These are phyloP conservation scores for Chaetodon auriga DNA, from an alignment of 2,113 vertebrate species.

Conservation along the genomic window DNA sequence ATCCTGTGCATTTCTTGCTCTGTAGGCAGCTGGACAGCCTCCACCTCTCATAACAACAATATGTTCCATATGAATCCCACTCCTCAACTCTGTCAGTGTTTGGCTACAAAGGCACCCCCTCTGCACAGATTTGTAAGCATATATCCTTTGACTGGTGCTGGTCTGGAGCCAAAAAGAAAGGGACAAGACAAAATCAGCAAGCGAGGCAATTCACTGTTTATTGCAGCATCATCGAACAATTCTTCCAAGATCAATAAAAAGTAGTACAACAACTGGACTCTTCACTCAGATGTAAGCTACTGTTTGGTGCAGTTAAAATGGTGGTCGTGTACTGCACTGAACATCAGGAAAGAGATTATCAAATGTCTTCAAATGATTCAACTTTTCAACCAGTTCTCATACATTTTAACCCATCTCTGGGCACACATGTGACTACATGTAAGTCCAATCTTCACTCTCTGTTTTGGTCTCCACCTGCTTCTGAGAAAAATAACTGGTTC, in stretches of 20 bases:
- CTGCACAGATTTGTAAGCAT: conserved; percentile 55
- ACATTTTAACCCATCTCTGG: too few relatives aligned
- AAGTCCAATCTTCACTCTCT: neutral
- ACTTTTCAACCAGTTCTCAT: neutral
- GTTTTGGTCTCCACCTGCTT: neutral
- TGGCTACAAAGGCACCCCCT: conserved; percentile 38
- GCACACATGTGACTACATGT: neutral
- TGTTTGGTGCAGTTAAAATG: conserved; percentile 21
- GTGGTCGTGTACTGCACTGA: neutral
- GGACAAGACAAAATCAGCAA: conserved; percentile 61
- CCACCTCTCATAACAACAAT: conserved; percentile 76
- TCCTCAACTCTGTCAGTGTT: conserved; percentile 61
- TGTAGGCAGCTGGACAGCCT: conserved; percentile 73
- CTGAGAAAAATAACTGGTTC: neutral
- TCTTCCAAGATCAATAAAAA: conserved; percentile 32
- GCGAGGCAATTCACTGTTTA: conserved; percentile 48
- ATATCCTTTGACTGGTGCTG: conserved; percentile 58
- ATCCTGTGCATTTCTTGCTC: conserved; percentile 63
- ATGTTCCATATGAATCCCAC: conserved; percentile 74
- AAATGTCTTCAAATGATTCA: neutral
- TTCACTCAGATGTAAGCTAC: conserved; percentile 18
- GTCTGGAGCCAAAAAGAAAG: conserved; percentile 56
- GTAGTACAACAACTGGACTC: conserved; percentile 8
- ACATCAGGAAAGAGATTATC: neutral
- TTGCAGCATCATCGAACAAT: conserved; percentile 1